These are phyloP conservation scores for Drosophila koepferae DNA, from an alignment of 2,888 invertebrate species.

Conservation along the genomic window DNA sequence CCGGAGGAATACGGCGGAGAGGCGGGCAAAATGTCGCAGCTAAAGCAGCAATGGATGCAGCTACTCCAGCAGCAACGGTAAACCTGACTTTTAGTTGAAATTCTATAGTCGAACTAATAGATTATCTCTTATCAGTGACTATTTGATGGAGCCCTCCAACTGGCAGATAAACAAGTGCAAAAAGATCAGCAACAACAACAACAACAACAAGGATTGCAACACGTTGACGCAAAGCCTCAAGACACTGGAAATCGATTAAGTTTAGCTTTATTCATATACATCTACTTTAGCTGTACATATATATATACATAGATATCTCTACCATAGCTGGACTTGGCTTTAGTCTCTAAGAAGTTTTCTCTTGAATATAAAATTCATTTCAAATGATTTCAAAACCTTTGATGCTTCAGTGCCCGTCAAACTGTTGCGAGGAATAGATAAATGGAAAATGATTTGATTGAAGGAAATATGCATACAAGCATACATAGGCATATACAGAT, in stretches of 20 bases:
- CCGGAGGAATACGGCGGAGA: slow-evolving; percentile 90
- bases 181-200: slow-evolving; percentile 35
- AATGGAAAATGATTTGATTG: background rate
- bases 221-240: slow-evolving; percentile 59
- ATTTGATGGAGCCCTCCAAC: slow-evolving; percentile 86
- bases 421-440: background rate
- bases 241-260: slow-evolving; percentile 75
- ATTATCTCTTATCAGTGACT: slow-evolving; percentile 85
- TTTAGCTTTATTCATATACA: background rate
- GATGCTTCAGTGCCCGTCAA: background rate
- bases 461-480: background rate
- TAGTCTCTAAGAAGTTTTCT: slow-evolving; percentile 23
- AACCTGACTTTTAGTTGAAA: slow-evolving; percentile 65
- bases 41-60: slow-evolving; percentile 88
- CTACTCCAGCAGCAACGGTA: slow-evolving; percentile 88
- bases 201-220: slow-evolving; percentile 2
- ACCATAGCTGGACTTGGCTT: slow-evolving; percentile 40
- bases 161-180: slow-evolving; percentile 86
- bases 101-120: background rate
- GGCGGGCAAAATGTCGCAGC: slow-evolving; percentile 87
- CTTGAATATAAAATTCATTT: slow-evolving; percentile 22
- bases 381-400: background rate
- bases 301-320: slow-evolving; percentile 2
- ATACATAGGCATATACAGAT: background rate
- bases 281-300: slow-evolving; percentile 2